These are phyloP conservation scores for Drosophila glabriapex DNA, from an alignment of 2,888 invertebrate genomes.

Conservation along the genomic window DNA sequence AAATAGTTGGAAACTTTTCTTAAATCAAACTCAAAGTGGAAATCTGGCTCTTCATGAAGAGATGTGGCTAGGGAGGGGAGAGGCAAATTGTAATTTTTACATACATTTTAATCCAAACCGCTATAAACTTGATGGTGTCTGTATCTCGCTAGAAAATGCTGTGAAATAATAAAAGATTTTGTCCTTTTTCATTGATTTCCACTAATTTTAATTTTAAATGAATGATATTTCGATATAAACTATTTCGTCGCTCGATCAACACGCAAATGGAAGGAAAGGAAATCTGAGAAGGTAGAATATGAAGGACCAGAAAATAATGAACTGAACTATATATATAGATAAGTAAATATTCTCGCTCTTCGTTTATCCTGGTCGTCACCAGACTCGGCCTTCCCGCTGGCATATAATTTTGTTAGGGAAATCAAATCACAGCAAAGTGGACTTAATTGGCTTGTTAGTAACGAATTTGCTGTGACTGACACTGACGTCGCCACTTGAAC, in stretches of 20 bases:
- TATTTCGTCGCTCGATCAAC: background rate
- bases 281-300: background rate
- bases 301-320: background rate
- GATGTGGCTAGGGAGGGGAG: no score
- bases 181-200: no score
- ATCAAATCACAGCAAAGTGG: constrained; percentile 68
- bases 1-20: background rate
- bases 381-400: background rate
- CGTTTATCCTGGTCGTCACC: background rate
- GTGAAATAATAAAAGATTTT: background rate
- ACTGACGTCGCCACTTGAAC: constrained; percentile 10
- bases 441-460: constrained; percentile 62
- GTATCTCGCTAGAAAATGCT: background rate
- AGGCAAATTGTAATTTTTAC: background rate
- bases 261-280: background rate
- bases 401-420: constrained; percentile 73
- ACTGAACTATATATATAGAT: no score
- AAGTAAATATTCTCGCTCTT: constrained; percentile 1
- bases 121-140: background rate
- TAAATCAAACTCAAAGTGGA: background rate
- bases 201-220: background rate
- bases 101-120: background rate
- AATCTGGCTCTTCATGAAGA: background rate
- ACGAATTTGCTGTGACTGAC: constrained; percentile 44
- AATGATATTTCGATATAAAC: background rate